Evolutionary conservation across 2,797 vertebrate species (phyloP), one percentile per base, ranked within the genome.

Genomic region (Phrynocephalus guinanensis): DNA sequence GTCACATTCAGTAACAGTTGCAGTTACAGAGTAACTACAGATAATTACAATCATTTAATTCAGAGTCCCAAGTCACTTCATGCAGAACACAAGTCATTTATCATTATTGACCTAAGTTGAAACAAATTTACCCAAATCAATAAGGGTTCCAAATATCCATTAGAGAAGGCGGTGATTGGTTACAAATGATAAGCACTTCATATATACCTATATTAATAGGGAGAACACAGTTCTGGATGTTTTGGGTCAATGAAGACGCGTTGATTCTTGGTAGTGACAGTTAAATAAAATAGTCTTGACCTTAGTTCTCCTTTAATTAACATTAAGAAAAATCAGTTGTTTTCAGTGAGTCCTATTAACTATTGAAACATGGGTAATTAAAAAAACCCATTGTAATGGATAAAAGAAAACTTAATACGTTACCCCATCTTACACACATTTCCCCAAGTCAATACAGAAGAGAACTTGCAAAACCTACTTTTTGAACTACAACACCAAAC

Each of bases 71-170:
- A 95, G 92, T 88, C 84, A 92, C 89, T 94, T 95, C 93, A 95
- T 93, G 93, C 93, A 96, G 93, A 95, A 95, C 92, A 87, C 68
- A 30, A 90, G 89, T 94, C 89, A 94, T 96, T 95, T 95, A 95
- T 95, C 94, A 96, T 94, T 95, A 95, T 93, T 96, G 95, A 96
- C 93, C 91, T 91, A 77, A 95, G 90, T 86, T 95, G 93, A 95
- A 96, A 94, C 90, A 96, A 95, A 95, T 95, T 93, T 95, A 93
- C 91, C 63, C 92, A 93, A 95, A 96, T 96, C 95, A 95, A 96
- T 96, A 95, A 92, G 87, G 88, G 90, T 89, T 94, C 88, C 93
- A 94, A 94, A 94, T 94, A 93, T 85, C 90, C 91, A 92, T 94
- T 94, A 95, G 85, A 92, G 90, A 91, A 94, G 63, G 78, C 90